A percentile compares a stretch with the other conserved stretches of the same genome.
Evolutionary conservation across 2,797 vertebrate genomes (phyloP).

Genomic region (Takifugu rubripes): DNA sequence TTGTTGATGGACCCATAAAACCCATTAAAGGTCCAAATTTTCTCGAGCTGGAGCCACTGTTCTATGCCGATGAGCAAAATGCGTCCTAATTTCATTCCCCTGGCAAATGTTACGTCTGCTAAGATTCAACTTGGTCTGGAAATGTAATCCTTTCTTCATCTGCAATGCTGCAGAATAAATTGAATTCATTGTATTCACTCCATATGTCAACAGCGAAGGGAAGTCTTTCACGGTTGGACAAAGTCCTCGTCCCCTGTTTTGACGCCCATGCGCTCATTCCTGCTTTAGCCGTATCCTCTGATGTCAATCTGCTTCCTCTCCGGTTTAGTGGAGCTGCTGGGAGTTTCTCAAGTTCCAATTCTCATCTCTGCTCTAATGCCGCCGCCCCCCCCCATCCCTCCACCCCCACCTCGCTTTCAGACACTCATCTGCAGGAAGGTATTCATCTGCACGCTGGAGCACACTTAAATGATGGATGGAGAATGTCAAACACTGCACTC

Average conservation of each 20-base stretch:
- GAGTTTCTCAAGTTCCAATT: slow-evolving; percentile 27
- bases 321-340: background rate
- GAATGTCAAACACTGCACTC: slow-evolving; percentile 32
- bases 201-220: no score
- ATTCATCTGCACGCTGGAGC: slow-evolving; percentile 13
- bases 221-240: no score
- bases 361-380: slow-evolving; percentile 22
- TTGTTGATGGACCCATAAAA: background rate
- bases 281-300: background rate
- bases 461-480: slow-evolving; percentile 17
- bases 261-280: no score
- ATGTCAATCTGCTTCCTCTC: background rate
- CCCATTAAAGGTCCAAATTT: no score
- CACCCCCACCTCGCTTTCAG: slow-evolving; percentile 1
- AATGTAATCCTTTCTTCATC: no score
- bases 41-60: background rate
- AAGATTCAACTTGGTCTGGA: no score
- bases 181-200: no score
- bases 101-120: no score
- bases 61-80: background rate
- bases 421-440: slow-evolving; percentile 20
- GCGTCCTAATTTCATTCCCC: background rate
- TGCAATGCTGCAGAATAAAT: no score
- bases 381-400: slow-evolving; percentile 9
- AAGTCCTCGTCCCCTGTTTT: no score